Evolutionary conservation across 2,113 vertebrate species (phyloP).

Genomic region (Athene noctua): DNA sequence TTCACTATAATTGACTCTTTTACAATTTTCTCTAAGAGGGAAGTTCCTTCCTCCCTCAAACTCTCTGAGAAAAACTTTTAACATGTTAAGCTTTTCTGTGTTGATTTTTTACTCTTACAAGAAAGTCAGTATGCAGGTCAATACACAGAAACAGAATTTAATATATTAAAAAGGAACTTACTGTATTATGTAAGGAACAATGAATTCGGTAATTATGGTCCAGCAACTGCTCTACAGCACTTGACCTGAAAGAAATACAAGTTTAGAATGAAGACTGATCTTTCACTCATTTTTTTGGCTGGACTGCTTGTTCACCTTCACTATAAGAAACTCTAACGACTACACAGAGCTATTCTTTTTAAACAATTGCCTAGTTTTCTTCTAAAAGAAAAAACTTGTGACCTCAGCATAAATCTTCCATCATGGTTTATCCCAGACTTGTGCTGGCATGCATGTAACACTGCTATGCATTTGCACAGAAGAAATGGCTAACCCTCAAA

Average conservation of each 20-base stretch:
- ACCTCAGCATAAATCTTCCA: background rate
- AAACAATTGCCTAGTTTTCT: background rate
- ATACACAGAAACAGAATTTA: background rate
- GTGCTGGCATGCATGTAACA: background rate
- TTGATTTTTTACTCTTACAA: background rate
- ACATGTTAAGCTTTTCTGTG: background rate
- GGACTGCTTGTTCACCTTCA: background rate
- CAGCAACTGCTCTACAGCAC: constrained; percentile 89
- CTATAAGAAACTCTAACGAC: rapidly evolving
- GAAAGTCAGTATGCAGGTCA: background rate
- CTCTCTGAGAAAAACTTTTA: background rate
- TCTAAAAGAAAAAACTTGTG: background rate
- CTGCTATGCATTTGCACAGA: background rate
- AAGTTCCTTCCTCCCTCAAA: background rate
- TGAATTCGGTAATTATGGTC: constrained; percentile 97
- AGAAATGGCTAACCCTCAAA: background rate
- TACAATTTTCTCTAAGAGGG: background rate
- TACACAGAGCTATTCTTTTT: background rate
- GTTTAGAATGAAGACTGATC: background rate
- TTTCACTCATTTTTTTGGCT: background rate
- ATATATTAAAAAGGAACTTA: constrained; percentile 67
- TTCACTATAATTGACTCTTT: background rate
- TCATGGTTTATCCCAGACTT: background rate
- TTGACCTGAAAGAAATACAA: constrained; percentile 76
- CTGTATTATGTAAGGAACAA: constrained; percentile 89